Conservation (phyloP, 2,888 invertebrate genomes). For the Caenorhabditis drosophilae region DNA sequence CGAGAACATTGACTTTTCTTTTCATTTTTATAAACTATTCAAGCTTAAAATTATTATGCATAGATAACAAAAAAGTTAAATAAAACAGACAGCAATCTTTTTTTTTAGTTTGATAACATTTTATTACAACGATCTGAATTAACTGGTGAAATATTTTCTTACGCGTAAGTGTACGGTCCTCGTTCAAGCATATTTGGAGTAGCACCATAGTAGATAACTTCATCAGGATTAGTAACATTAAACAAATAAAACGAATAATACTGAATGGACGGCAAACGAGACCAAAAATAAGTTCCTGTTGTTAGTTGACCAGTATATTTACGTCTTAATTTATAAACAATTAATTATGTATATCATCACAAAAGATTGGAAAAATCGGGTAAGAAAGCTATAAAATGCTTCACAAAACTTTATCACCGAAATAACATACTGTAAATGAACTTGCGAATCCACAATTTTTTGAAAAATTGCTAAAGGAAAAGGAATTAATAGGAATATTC, state of each 20-base stretch:
- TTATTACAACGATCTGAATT: too few relatives aligned
- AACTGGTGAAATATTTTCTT: too few relatives aligned
- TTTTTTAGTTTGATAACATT: too few relatives aligned
- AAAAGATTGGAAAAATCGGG: neutral
- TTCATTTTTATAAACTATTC: neutral
- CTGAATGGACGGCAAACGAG: conserved; percentile 38
- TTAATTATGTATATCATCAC: neutral
- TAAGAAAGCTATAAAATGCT: neutral
- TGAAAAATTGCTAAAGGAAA: conserved; percentile 47
- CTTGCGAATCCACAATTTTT: conserved; percentile 43
- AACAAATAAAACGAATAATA: conserved; percentile 38
- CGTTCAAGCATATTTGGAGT: conserved; percentile 41
- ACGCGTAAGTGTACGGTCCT: conserved; percentile 51
- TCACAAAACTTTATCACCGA: neutral
- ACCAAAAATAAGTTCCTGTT: conserved; percentile 46
- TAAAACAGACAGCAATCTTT: too few relatives aligned
- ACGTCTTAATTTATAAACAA: conserved; percentile 16
- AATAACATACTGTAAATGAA: conserved; percentile 41
- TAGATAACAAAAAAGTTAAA: too few relatives aligned
- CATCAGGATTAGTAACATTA: conserved; percentile 53
- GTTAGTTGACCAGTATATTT: conserved; percentile 38
- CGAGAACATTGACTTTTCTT: neutral
- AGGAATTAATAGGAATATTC: conserved; percentile 43
- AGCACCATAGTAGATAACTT: conserved; percentile 46
- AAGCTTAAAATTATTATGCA: too few relatives aligned